Evolutionary conservation across 2,113 vertebrate genomes (phyloP).

Genomic region (Heterotis niloticus): DNA sequence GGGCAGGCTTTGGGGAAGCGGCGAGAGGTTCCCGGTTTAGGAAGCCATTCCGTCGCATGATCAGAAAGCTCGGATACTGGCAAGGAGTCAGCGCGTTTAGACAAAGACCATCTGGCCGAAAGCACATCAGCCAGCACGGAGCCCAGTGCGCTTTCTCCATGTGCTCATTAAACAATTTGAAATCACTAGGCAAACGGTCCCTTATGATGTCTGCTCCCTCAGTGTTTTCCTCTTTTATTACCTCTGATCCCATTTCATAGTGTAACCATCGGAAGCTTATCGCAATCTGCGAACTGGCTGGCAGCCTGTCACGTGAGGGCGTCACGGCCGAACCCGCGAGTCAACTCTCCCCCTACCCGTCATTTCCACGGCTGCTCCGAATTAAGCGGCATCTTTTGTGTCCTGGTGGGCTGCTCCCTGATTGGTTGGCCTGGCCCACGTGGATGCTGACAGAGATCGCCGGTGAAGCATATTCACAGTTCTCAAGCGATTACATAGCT

Average conservation of each 20-base stretch:
- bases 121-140: slow-evolving; percentile 28
- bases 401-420: neutral
- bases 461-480: neutral
- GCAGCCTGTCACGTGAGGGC: slow-evolving; percentile 36
- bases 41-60: slow-evolving; percentile 17
- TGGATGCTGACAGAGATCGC: neutral
- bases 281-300: slow-evolving; percentile 51
- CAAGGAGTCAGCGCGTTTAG: slow-evolving; percentile 31
- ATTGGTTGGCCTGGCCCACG: neutral
- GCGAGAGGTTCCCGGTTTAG: slow-evolving; percentile 20
- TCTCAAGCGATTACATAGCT: neutral
- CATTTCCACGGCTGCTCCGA: neutral
- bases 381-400: neutral
- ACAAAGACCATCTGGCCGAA: slow-evolving; percentile 29
- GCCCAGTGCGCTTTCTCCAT: slow-evolving; percentile 33
- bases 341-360: neutral
- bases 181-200: slow-evolving; percentile 49
- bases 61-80: slow-evolving; percentile 24
- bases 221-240: slow-evolving; percentile 44
- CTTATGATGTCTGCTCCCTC: slow-evolving; percentile 40
- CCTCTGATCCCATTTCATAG: slow-evolving; percentile 58
- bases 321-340: neutral
- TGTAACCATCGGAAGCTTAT: slow-evolving; percentile 56
- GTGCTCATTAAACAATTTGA: slow-evolving; percentile 56
- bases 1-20: slow-evolving; percentile 14